These are phyloP conservation scores for Oryctes rhinoceros DNA, from an alignment of 1,140 invertebrate species.

Conservation along the genomic window DNA sequence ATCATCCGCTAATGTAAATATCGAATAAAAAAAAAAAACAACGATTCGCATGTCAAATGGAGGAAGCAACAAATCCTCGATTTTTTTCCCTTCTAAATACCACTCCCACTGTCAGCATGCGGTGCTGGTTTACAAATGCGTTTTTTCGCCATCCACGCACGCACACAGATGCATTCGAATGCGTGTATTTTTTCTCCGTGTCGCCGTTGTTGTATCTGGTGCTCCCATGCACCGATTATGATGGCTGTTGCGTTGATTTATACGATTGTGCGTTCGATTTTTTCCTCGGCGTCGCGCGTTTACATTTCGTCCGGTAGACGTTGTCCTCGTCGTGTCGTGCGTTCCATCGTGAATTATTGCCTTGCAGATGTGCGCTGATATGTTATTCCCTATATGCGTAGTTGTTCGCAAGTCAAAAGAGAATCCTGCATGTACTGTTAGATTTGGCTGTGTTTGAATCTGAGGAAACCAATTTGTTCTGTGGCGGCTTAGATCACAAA, in stretches of 20 bases:
- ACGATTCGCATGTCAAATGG: slow-evolving; percentile 30
- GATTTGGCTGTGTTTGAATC: background rate
- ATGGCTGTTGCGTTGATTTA: slow-evolving; percentile 31
- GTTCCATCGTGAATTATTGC: slow-evolving; percentile 35
- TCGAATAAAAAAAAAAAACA: slow-evolving; percentile 11
- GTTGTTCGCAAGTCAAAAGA: background rate
- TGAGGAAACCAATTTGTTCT: background rate
- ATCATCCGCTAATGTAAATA: background rate
- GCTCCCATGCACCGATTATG: slow-evolving; percentile 35
- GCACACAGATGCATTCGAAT: background rate
- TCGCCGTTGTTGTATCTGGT: slow-evolving; percentile 24
- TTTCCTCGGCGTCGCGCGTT: background rate
- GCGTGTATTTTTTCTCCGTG: slow-evolving; percentile 8
- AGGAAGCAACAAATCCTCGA: slow-evolving; percentile 29
- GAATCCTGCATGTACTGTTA: background rate
- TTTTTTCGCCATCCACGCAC: background rate
- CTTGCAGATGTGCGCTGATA: slow-evolving; percentile 20
- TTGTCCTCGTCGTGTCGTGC: slow-evolving; percentile 24
- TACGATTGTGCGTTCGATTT: slow-evolving; percentile 31
- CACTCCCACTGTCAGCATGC: slow-evolving; percentile 32
- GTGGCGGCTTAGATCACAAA: background rate
- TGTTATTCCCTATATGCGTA: background rate
- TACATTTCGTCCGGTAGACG: slow-evolving; percentile 1
- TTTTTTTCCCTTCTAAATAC: slow-evolving; percentile 6
- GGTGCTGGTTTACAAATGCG: background rate